Evolutionary conservation across 2,888 invertebrate genomes (phyloP).

Genomic region (Cepaea hortensis): DNA sequence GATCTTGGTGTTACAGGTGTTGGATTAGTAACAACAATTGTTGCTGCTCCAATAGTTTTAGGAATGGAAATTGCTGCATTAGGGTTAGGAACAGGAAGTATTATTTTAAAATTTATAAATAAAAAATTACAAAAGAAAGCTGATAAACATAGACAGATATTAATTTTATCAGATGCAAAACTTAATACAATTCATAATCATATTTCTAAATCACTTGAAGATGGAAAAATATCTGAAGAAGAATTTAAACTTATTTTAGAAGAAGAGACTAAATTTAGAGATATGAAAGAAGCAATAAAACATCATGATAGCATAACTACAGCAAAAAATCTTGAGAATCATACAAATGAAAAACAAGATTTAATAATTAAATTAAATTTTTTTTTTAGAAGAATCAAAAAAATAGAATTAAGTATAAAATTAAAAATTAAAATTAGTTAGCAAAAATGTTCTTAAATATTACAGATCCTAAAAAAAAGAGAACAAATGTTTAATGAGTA

Average conservation of each 20-base stretch:
- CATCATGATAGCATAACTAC: not conserved
- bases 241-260: constrained; percentile 2
- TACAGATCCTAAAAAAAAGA: too few relatives aligned
- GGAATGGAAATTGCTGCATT: constrained; percentile 11
- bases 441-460: too few relatives aligned
- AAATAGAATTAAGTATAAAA: not conserved
- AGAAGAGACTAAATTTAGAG: constrained; percentile 16
- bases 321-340: not conserved
- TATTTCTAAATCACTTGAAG: constrained; percentile 18
- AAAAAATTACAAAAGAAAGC: constrained; percentile 19
- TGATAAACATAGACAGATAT: constrained; percentile 23
- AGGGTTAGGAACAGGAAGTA: not conserved
- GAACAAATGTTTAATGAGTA: too few relatives aligned
- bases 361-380: not conserved
- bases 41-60: constrained; percentile 22
- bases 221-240: constrained; percentile 12
- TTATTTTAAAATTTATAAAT: constrained; percentile 10
- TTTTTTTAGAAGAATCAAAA: constrained; percentile 3
- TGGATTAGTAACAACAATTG: not conserved
- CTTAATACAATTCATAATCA: constrained; percentile 19
- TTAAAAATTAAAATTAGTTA: not conserved
- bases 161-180: constrained; percentile 21
- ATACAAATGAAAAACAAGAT: constrained; percentile 11
- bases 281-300: constrained; percentile 15
- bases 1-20: not conserved